Evolutionary conservation across 2,113 vertebrate species (phyloP), one percentile per base, ranked within the genome.

Genomic region (Thinocorus orbignyianus): DNA sequence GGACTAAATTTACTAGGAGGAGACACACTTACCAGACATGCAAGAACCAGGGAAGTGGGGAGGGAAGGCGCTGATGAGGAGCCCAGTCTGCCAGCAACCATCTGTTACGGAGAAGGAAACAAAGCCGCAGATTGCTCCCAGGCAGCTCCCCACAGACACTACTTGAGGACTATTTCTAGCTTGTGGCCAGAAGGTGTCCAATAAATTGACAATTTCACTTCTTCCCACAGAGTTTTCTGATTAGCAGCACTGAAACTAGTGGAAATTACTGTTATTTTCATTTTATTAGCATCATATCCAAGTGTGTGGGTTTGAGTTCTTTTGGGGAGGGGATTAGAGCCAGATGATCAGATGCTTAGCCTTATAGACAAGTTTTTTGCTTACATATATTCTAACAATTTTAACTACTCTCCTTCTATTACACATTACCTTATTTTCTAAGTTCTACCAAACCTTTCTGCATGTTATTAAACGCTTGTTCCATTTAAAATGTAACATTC

Each of bases 71-170:
- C n/a, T 64, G 93, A 91, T 79, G 86, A 93, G 90, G 39, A 97
- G 80, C 82, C 57, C 5, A 35, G 86, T 86, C 92, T 92, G 93
- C 89, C 92, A 96, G 92, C 52, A 88, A 87, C 96, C 96, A 96
- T 97, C 92, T 96, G 95, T 84, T 94, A 89, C 4, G 2, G 78
- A 95, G 86, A 93, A 74, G 72, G 76, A 92, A 95, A 95, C 80
- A 93, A 95, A 94, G 93, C 93, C 86, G 30, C 93, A 95, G 95
- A 94, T 86, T 94, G 95, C 95, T 96, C 89, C 93, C 35, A 95
- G 91, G 93, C 93, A 97, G 94, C 95, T 96, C 91, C 94, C 95
- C 31, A 48, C 95, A 94, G 95, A 96, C 23, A n/a, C 46, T 77
- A 6, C 90, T 92, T 61, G 74, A 80, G 85, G 58, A 92, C 81